A percentile compares a stretch with the other conserved stretches of the same genome.
Conservation (phyloP, 1,140 invertebrate genomes). For the Pseudomyrmex concolor region DNA sequence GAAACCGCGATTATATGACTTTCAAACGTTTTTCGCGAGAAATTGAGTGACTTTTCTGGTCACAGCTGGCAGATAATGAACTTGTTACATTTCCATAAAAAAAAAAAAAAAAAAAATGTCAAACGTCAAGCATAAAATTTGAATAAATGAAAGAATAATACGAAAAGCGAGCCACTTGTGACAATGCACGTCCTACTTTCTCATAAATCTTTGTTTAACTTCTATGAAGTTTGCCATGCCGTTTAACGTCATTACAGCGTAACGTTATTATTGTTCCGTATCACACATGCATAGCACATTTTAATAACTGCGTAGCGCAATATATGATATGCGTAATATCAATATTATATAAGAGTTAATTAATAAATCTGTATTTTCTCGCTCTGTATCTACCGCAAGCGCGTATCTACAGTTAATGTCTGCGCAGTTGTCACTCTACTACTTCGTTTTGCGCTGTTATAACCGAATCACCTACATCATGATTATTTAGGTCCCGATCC, state of each 20-base stretch:
- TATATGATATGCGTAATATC: no score
- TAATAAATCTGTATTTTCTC: not conserved
- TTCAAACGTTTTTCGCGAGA: slow-evolving; percentile 2
- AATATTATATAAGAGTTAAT: no score
- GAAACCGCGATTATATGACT: slow-evolving; percentile 2
- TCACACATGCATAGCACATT: not conserved
- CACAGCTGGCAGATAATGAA: slow-evolving; percentile 29
- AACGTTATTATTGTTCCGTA: not conserved
- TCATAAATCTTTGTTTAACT: slow-evolving; percentile 12
- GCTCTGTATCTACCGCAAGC: not conserved
- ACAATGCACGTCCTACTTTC: not conserved
- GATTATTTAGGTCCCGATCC: no score
- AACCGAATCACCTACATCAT: no score
- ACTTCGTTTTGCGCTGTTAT: no score
- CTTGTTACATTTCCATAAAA: slow-evolving; percentile 42
- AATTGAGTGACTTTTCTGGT: slow-evolving; percentile 14
- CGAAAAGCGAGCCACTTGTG: slow-evolving; percentile 5
- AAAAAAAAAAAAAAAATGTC: not conserved
- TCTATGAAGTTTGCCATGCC: not conserved
- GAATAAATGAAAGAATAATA: slow-evolving; percentile 59
- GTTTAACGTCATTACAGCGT: not conserved
- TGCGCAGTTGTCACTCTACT: no score
- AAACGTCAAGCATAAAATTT: slow-evolving; percentile 52
- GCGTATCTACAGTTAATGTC: not conserved
- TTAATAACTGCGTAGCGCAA: no score